phyloP scores from a whole-genome alignment of 2,888 invertebrate genomes.

The Periphyllus acericola region DNA sequence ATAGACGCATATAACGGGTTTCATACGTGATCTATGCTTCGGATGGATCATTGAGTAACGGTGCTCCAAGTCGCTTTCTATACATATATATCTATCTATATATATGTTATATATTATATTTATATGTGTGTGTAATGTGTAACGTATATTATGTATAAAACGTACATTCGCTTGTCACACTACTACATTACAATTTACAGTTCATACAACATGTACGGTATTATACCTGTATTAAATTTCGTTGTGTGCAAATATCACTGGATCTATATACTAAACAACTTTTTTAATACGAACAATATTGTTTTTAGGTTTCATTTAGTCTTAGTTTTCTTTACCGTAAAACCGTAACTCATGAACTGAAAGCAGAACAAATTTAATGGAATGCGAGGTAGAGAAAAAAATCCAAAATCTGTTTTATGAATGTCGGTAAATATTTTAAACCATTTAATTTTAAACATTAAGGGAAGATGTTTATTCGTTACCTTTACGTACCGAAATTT shows the following conservation, averaged over 20 bases:
- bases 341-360: no score
- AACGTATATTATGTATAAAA: not conserved
- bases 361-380: no score
- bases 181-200: not conserved
- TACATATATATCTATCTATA: not conserved
- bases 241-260: not conserved
- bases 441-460: no score
- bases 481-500: no score
- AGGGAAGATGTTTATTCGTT: no score
- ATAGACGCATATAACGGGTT: conserved; percentile 48
- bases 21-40: conserved; percentile 58
- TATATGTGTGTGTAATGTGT: not conserved
- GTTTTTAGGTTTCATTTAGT: no score
- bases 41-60: conserved; percentile 60
- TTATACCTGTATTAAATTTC: not conserved
- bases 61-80: conserved; percentile 56
- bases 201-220: not conserved
- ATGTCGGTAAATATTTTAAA: no score
- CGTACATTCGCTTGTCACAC: not conserved
- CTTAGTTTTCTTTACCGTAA: no score
- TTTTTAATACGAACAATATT: no score
- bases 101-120: not conserved
- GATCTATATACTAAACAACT: not conserved
- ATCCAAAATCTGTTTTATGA: no score
- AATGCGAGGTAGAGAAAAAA: no score